Conservation (phyloP, 2,113 vertebrate species). For the Tenrec ecaudatus region DNA sequence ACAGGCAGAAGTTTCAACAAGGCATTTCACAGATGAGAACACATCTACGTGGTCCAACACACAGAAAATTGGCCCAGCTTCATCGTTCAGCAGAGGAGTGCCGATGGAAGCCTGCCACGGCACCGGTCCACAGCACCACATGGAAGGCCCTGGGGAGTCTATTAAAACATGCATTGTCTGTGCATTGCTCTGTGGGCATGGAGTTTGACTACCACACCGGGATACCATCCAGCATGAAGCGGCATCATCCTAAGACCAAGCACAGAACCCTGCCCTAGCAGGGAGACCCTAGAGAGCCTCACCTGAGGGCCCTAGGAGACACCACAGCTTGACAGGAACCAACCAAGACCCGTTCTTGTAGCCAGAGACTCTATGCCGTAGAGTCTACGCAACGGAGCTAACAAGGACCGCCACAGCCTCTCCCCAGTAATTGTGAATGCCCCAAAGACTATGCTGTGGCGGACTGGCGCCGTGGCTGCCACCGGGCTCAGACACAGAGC, state of each 20-base stretch:
- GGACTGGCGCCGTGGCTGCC: too few species aligned
- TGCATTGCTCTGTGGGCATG: background rate
- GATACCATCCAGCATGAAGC: accelerated
- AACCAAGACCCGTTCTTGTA: accelerated
- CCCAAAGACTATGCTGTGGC: background rate
- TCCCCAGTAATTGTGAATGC: accelerated
- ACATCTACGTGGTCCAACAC: background rate
- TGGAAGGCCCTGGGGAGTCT: accelerated
- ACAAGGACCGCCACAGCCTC: too few species aligned
- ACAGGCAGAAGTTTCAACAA: background rate
- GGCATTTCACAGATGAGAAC: background rate
- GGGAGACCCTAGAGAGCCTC: accelerated
- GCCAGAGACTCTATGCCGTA: too few species aligned
- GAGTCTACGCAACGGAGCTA: too few species aligned
- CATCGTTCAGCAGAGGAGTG: background rate
- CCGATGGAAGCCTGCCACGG: background rate
- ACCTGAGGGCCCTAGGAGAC: accelerated
- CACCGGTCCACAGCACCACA: background rate
- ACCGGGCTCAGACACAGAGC: too few species aligned
- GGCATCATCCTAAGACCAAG: accelerated
- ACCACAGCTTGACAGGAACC: accelerated
- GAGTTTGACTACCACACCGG: accelerated
- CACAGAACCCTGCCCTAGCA: too few species aligned
- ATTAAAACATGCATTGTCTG: accelerated
- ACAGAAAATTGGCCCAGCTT: background rate